phyloP scores from a whole-genome alignment of 2,797 vertebrate genomes.

The Limnodromus scolopaceus region DNA sequence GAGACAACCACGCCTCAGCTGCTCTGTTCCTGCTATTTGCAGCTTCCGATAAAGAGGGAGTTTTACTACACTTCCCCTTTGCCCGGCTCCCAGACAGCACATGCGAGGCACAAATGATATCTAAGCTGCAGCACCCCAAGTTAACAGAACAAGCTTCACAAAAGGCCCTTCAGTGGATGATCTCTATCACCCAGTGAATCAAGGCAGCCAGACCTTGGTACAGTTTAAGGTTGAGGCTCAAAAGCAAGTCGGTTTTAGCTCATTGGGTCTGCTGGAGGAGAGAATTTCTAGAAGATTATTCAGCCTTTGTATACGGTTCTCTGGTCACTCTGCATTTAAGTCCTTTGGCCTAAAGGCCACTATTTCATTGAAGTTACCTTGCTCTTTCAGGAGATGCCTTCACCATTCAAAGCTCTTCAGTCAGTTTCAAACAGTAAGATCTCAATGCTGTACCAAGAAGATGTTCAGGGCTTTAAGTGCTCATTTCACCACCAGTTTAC shows the following conservation, averaged over 20 bases:
- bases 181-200: background rate
- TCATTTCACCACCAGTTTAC: background rate
- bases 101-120: background rate
- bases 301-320: background rate
- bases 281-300: background rate
- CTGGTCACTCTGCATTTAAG: background rate
- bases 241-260: background rate
- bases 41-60: slow-evolving; percentile 50
- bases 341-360: background rate
- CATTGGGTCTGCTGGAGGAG: background rate
- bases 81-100: background rate
- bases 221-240: background rate
- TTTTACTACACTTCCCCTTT: slow-evolving; percentile 6
- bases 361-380: background rate
- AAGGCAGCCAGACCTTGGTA: background rate
- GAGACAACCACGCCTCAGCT: background rate
- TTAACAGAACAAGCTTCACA: background rate
- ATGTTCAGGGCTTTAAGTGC: background rate
- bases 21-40: background rate
- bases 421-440: background rate
- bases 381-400: background rate
- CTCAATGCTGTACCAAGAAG: background rate
- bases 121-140: background rate
- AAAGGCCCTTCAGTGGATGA: background rate
- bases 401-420: background rate